These are phyloP conservation scores for Crenichthys baileyi DNA, from an alignment of 2,797 vertebrate species.

Conservation along the genomic window DNA sequence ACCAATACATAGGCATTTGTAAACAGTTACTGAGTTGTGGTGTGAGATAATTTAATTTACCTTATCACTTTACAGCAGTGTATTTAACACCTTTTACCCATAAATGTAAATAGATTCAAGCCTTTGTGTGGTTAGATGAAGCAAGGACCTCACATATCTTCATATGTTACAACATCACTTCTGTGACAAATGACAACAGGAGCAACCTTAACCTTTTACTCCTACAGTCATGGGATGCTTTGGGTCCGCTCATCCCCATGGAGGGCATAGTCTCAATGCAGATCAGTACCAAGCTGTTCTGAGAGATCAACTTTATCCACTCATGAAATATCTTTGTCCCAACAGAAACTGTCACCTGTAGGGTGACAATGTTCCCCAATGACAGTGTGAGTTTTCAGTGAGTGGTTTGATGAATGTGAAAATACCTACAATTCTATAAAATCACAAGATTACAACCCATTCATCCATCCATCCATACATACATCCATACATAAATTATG, in stretches of 20 bases:
- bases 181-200: not conserved
- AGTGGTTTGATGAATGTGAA: not conserved
- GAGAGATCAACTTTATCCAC: constrained; percentile 6
- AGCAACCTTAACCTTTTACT: constrained; percentile 4
- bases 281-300: constrained; percentile 10
- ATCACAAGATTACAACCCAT: not conserved
- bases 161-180: constrained; percentile 8
- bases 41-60: constrained; percentile 14
- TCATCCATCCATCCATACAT: not conserved
- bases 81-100: constrained; percentile 17
- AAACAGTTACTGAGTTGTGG: constrained; percentile 23
- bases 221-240: not conserved
- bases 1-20: constrained; percentile 13
- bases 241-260: not conserved
- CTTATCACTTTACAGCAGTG: constrained; percentile 5
- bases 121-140: constrained; percentile 18
- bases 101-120: constrained; percentile 6
- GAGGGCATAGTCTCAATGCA: constrained; percentile 1
- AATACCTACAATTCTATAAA: not conserved
- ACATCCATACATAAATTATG: not conserved
- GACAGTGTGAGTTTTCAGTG: not conserved
- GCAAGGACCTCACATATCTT: not conserved
- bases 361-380: not conserved
- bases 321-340: constrained; percentile 4
- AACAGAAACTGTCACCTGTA: not conserved